These are phyloP conservation scores for Trichonephila clavipes DNA, from an alignment of 1,140 invertebrate genomes.

Conservation along the genomic window DNA sequence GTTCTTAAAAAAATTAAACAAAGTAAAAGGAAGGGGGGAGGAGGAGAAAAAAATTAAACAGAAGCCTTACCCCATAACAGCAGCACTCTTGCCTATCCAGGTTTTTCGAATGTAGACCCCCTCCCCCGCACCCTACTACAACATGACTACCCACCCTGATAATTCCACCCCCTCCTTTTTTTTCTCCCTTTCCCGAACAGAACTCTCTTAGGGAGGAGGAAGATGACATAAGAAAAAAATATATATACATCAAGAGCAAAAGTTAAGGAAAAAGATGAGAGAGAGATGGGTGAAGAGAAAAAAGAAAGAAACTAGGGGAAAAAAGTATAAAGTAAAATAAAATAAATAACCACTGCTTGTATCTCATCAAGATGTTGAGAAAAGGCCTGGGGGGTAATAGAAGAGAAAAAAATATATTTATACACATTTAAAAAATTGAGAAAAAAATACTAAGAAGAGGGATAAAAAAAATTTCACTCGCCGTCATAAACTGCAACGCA, in stretches of 20 bases:
- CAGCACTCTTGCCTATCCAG: constrained; percentile 11
- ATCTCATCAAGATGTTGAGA: constrained; percentile 71
- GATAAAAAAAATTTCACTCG: constrained; percentile 17
- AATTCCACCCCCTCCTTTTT: neutral
- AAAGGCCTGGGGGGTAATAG: constrained; percentile 38
- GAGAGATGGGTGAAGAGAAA: constrained; percentile 12
- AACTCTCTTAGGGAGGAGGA: constrained; percentile 20
- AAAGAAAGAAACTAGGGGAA: neutral
- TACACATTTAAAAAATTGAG: constrained; percentile 52
- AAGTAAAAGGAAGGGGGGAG: neutral
- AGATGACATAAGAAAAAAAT: constrained; percentile 23
- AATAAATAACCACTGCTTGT: constrained; percentile 49
- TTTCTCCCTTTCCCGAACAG: neutral
- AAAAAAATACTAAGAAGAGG: neutral
- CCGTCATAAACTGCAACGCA: constrained; percentile 58
- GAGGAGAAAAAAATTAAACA: neutral
- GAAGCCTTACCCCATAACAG: constrained; percentile 7
- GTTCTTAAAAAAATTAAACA: constrained; percentile 41
- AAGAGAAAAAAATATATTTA: constrained; percentile 71
- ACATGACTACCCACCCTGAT: constrained; percentile 22
- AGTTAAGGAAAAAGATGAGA: constrained; percentile 18
- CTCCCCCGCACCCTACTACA: neutral
- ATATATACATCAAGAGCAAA: neutral
- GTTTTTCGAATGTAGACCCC: constrained; percentile 30
- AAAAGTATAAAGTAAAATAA: constrained; percentile 5